Percentiles rank a stretch among this genome's conserved stretches.
Conservation (phyloP, 2,888 invertebrate genomes). For the Cosmorhoe ocellata region DNA sequence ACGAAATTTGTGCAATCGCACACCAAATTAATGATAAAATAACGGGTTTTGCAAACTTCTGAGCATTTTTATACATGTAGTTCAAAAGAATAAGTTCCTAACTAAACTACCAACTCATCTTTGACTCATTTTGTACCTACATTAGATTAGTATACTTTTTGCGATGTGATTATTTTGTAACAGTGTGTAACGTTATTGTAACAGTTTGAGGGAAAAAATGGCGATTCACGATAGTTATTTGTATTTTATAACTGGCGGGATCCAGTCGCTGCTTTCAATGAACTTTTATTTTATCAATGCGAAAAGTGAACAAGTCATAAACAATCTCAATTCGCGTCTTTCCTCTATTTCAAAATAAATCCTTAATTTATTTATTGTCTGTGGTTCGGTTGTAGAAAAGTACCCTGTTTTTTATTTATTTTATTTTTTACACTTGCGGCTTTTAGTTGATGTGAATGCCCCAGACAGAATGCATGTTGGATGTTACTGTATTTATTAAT, state of each 20-base stretch:
- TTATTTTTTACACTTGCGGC: constrained; percentile 45
- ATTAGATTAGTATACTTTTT: constrained; percentile 3
- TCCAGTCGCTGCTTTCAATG: neutral
- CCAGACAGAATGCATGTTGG: constrained; percentile 51
- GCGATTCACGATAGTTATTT: neutral
- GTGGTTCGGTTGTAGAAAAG: constrained; percentile 33
- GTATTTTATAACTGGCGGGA: too few species aligned
- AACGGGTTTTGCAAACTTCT: too few species aligned
- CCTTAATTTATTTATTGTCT: constrained; percentile 43
- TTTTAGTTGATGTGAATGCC: constrained; percentile 53
- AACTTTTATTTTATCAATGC: constrained; percentile 27
- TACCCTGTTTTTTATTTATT: constrained; percentile 33
- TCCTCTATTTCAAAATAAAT: constrained; percentile 46
- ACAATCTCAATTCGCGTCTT: constrained; percentile 62
- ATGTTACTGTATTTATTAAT: constrained; percentile 57
- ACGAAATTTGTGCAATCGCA: neutral
- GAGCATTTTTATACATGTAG: too few species aligned
- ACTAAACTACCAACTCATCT: constrained; percentile 1
- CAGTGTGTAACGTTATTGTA: neutral
- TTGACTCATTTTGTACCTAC: neutral
- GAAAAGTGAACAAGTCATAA: constrained; percentile 61
- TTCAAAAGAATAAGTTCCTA: neutral
- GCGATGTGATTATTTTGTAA: too few species aligned
- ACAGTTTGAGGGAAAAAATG: neutral
- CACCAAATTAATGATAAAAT: too few species aligned